These are phyloP conservation scores for Trachelus stipa DNA, from an alignment of 2,888 invertebrate species.

Conservation along the genomic window DNA sequence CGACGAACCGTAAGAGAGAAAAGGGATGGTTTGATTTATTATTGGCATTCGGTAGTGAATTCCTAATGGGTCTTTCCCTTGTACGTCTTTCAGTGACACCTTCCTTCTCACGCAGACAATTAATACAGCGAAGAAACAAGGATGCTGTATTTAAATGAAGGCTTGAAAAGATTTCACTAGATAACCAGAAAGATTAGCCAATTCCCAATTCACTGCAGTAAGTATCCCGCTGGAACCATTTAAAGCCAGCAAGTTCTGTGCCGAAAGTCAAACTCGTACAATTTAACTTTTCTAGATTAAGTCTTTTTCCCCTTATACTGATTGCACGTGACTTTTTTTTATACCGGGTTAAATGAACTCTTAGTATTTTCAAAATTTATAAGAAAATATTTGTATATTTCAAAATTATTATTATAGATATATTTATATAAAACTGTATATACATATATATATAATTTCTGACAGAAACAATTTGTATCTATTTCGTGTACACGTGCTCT, in stretches of 20 bases:
- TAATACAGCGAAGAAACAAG: background rate
- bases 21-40: background rate
- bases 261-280: background rate
- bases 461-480: background rate
- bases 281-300: background rate
- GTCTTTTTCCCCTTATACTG: background rate
- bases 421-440: background rate
- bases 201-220: background rate
- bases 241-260: background rate
- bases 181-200: background rate
- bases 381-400: background rate
- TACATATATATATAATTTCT: background rate
- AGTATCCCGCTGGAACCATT: background rate
- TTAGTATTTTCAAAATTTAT: background rate
- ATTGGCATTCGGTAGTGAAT: background rate
- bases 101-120: background rate
- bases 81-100: background rate
- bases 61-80: background rate
- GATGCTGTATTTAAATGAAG: background rate
- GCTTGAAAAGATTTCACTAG: background rate
- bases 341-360: background rate
- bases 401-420: background rate
- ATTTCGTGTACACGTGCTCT: background rate
- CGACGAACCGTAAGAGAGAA: background rate
- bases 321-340: background rate